These are phyloP conservation scores for Tigriopus californicus DNA, from an alignment of 2,888 invertebrate genomes.

Conservation along the genomic window DNA sequence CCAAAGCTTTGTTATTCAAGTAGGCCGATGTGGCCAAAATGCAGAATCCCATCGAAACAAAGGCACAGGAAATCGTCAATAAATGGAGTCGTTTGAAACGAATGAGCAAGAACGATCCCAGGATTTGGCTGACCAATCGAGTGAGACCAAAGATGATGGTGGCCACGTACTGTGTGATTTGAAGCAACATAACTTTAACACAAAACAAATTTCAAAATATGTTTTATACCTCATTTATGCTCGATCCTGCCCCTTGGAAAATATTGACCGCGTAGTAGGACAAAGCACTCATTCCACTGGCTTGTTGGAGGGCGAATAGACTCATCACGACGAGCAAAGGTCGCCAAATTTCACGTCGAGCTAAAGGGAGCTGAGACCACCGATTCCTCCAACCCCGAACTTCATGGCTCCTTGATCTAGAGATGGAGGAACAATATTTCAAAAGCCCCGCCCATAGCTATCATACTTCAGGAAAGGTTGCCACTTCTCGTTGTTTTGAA, in stretches of 20 bases:
- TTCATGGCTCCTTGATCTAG: too few species aligned
- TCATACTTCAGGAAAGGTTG: too few species aligned
- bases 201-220: too few species aligned
- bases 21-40: not conserved
- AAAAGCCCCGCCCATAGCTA: too few species aligned
- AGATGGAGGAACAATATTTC: too few species aligned
- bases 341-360: constrained; percentile 6
- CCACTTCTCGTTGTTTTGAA: not conserved
- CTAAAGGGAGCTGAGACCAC: not conserved
- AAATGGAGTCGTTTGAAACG: not conserved
- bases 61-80: not conserved
- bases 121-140: not conserved
- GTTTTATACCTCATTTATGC: constrained; percentile 3
- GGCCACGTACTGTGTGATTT: not conserved
- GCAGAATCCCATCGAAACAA: not conserved
- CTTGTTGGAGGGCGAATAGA: constrained; percentile 8
- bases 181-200: too few species aligned
- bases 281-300: not conserved
- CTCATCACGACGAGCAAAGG: constrained; percentile 4
- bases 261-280: constrained; percentile 1
- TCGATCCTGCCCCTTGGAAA: not conserved
- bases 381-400: too few species aligned
- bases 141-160: constrained; percentile 8
- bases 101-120: constrained; percentile 1
- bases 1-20: too few species aligned